These are phyloP conservation scores for Spheniscus humboldti DNA, from an alignment of 2,797 vertebrate genomes.

Conservation along the genomic window DNA sequence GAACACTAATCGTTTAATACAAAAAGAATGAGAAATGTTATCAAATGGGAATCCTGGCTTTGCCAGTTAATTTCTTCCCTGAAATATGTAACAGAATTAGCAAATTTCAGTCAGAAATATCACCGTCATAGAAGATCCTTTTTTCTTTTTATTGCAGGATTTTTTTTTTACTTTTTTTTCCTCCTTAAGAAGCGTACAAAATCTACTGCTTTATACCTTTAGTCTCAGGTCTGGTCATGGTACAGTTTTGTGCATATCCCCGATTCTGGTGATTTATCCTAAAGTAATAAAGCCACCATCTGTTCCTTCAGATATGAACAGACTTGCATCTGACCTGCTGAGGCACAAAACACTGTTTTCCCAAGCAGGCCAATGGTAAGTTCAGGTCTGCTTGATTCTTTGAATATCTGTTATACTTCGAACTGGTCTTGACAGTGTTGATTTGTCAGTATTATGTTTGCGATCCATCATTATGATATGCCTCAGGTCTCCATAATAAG, in stretches of 20 bases:
- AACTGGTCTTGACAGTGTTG: constrained; percentile 1
- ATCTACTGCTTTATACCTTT: not conserved
- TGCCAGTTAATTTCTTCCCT: not conserved
- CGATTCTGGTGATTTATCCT: not conserved
- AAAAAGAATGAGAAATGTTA: not conserved
- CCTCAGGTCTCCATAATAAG: constrained; percentile 17
- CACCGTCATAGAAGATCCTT: not conserved
- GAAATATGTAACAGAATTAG: not conserved
- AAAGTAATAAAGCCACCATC: not conserved
- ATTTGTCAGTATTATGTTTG: constrained; percentile 38
- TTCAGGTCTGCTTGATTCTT: not conserved
- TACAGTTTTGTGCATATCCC: not conserved
- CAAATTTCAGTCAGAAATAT: not conserved
- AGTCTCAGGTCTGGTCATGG: not conserved
- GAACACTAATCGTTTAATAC: not conserved
- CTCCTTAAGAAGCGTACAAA: not conserved
- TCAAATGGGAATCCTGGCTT: not conserved
- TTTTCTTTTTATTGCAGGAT: not conserved
- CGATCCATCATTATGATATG: not conserved
- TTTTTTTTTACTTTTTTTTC: not conserved
- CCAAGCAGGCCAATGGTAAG: not conserved
- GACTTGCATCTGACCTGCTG: not conserved
- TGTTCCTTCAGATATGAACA: not conserved
- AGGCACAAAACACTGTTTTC: not conserved
- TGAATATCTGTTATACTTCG: constrained; percentile 20